These are phyloP conservation scores for Araneus ventricosus DNA, from an alignment of 1,140 invertebrate genomes.

Conservation along the genomic window DNA sequence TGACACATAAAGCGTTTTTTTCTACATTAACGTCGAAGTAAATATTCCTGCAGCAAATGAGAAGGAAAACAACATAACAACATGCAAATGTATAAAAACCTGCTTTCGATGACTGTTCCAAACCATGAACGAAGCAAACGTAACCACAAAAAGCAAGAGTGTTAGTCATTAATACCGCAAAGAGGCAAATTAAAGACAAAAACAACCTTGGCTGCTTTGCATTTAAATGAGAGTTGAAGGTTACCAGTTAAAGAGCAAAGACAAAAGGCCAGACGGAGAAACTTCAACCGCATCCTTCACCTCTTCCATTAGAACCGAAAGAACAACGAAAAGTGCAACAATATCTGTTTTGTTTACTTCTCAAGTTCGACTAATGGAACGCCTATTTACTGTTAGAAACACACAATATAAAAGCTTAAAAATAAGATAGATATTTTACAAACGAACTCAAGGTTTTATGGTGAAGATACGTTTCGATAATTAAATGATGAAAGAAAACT, in stretches of 20 bases:
- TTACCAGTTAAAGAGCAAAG: not conserved
- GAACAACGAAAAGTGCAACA: not conserved
- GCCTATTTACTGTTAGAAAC: not conserved
- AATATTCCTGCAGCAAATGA: no score
- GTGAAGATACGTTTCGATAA: not conserved
- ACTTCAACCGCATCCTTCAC: not conserved
- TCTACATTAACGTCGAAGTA: no score
- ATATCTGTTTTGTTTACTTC: not conserved
- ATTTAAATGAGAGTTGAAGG: conserved; percentile 32
- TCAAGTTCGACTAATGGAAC: not conserved
- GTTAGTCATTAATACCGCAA: not conserved
- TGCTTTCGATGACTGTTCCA: no score
- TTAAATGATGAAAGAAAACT: no score
- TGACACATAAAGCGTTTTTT: no score
- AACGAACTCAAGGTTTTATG: not conserved
- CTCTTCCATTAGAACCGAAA: not conserved
- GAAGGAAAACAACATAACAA: no score
- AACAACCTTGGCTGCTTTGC: not conserved
- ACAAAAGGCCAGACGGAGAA: conserved; percentile 2
- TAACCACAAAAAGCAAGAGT: no score
- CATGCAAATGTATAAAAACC: no score
- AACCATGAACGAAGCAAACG: no score
- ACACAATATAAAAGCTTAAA: not conserved
- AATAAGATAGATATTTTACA: not conserved
- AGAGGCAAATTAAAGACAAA: not conserved